Percentiles rank a stretch among this genome's conserved stretches.
phyloP scores from a whole-genome alignment of 2,888 invertebrate species.

The Yponomeuta plumbellus region DNA sequence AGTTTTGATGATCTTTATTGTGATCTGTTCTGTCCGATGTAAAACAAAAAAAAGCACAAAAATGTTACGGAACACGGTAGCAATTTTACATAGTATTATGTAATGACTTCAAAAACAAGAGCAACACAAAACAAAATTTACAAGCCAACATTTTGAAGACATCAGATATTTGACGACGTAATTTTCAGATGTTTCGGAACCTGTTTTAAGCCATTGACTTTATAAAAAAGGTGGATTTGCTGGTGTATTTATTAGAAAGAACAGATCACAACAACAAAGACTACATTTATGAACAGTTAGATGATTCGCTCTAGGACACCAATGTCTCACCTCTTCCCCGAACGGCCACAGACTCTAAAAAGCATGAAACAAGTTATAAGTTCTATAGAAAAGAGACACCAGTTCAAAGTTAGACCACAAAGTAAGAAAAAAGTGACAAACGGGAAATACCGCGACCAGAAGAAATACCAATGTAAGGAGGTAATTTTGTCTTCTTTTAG shows the following conservation, averaged over 20 bases:
- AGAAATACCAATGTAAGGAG: too few relatives aligned
- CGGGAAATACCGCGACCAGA: too few relatives aligned
- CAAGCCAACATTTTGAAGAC: too few relatives aligned
- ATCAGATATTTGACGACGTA: too few relatives aligned
- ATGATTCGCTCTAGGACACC: conserved; percentile 57
- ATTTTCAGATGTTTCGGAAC: too few relatives aligned
- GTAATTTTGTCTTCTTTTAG: too few relatives aligned
- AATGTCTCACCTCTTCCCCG: conserved; percentile 74
- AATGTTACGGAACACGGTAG: background rate
- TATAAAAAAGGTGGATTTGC: conserved; percentile 18
- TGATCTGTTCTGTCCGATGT: background rate
- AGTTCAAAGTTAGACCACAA: conserved; percentile 32
- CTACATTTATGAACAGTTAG: conserved; percentile 38
- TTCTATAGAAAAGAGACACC: conserved; percentile 31
- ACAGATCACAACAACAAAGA: conserved; percentile 38
- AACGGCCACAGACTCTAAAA: conserved; percentile 75
- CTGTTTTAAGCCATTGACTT: too few relatives aligned
- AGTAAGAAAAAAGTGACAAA: conserved; percentile 13
- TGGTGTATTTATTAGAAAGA: conserved; percentile 29
- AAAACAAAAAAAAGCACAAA: background rate
- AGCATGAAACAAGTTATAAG: conserved; percentile 67
- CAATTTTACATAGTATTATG: background rate
- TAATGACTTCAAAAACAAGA: too few relatives aligned
- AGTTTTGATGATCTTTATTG: background rate
- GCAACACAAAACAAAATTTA: too few relatives aligned